These are phyloP conservation scores for Polietes domitor DNA, from an alignment of 2,888 invertebrate species.

Conservation along the genomic window DNA sequence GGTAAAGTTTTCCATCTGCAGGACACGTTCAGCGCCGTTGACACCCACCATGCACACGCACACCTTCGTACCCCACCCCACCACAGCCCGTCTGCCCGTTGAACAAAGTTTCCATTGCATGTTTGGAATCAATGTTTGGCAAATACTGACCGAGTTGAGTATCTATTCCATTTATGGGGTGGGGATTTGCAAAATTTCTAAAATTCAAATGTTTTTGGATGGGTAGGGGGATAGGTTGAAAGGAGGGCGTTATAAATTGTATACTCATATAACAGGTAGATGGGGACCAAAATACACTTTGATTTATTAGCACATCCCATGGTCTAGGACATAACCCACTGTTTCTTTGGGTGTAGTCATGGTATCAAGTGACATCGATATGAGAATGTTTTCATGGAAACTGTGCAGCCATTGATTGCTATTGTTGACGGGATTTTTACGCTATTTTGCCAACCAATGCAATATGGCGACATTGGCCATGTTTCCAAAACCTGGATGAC, in stretches of 20 bases:
- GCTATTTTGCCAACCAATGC: neutral
- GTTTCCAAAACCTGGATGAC: neutral
- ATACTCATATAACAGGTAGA: neutral
- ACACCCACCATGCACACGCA: neutral
- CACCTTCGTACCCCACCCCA: too few relatives aligned
- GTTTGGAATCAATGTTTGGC: neutral
- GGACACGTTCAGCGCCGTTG: neutral
- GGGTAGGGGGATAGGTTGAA: neutral
- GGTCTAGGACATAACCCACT: too few relatives aligned
- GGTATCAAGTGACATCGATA: too few relatives aligned
- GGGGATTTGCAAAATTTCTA: neutral
- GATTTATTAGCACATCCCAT: neutral
- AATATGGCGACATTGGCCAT: neutral
- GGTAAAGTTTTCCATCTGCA: conserved; percentile 11
- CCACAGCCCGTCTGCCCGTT: neutral
- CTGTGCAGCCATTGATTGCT: too few relatives aligned
- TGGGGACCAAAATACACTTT: neutral
- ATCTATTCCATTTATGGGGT: neutral
- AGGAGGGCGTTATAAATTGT: neutral
- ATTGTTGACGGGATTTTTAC: neutral
- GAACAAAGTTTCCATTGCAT: neutral
- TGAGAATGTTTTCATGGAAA: too few relatives aligned
- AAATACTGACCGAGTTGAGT: too few relatives aligned
- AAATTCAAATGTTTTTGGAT: conserved; percentile 3
- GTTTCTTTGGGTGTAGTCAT: too few relatives aligned